Conservation (phyloP, 2,797 vertebrate species). For the Ficedula albicollis region DNA sequence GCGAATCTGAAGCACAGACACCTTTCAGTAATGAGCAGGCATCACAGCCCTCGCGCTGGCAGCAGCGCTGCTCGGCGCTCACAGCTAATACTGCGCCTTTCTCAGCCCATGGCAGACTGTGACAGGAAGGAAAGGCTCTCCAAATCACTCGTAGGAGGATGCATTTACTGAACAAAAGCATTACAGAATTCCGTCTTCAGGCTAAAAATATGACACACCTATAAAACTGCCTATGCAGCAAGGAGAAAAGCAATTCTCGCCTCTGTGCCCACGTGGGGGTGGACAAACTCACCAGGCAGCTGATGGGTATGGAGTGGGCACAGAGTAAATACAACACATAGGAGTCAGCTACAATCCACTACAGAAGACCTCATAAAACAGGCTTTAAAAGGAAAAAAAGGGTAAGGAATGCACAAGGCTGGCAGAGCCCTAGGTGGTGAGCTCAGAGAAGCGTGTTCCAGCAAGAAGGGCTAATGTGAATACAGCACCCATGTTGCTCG, state of each 20-base stretch:
- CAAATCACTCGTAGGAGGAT: not conserved
- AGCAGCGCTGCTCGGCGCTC: not conserved
- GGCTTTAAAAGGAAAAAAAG: not conserved
- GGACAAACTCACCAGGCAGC: not conserved
- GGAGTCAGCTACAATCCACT: not conserved
- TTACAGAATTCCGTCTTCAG: not conserved
- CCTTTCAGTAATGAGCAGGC: not conserved
- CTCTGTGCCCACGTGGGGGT: not conserved
- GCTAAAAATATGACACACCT: constrained; percentile 18
- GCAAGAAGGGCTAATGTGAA: not conserved
- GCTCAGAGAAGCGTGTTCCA: not conserved
- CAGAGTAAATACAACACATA: not conserved
- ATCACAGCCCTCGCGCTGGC: not conserved
- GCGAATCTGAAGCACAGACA: not conserved
- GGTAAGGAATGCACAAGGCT: not conserved
- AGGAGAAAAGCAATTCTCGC: not conserved
- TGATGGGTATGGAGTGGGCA: not conserved
- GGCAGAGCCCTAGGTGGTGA: not conserved
- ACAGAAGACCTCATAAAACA: not conserved
- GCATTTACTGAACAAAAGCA: not conserved
- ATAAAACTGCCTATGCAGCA: not conserved
- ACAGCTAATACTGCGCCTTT: not conserved
- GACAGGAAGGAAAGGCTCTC: not conserved
- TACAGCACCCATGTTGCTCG: not conserved
- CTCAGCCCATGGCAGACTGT: not conserved